phyloP scores from a whole-genome alignment of 2,797 vertebrate genomes.

The Bradypodion ventrale region DNA sequence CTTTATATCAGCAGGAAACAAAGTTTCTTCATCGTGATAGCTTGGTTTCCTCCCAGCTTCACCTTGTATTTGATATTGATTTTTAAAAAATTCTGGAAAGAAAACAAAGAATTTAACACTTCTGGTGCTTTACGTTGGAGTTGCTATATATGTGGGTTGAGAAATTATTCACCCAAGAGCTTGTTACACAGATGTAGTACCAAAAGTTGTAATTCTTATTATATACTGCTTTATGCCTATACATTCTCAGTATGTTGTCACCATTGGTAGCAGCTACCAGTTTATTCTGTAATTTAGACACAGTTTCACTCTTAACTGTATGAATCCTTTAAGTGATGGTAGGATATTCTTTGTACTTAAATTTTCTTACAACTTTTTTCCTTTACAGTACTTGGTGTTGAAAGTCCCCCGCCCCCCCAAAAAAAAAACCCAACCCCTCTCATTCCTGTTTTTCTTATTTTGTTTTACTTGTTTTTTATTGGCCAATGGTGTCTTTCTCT shows the following conservation, averaged over 20 bases:
- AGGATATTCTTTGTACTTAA: conserved; percentile 68
- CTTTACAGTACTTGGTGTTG: conserved; percentile 69
- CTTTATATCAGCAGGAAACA: conserved; percentile 84
- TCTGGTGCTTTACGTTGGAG: conserved; percentile 71
- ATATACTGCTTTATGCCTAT: conserved; percentile 68
- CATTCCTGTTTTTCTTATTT: conserved; percentile 49
- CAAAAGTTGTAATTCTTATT: conserved; percentile 65
- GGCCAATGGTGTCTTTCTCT: conserved; percentile 75
- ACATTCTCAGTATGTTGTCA: conserved; percentile 67
- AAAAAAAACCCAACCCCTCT: conserved; percentile 32
- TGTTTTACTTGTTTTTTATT: conserved; percentile 48
- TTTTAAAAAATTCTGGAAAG: conserved; percentile 88
- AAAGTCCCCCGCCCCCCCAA: conserved; percentile 61
- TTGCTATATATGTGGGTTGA: conserved; percentile 63
- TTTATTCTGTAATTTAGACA: conserved; percentile 64
- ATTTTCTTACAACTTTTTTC: conserved; percentile 65
- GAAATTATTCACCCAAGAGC: conserved; percentile 72
- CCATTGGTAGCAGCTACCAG: conserved; percentile 65
- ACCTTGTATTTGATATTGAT: conserved; percentile 88
- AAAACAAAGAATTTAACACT: conserved; percentile 72
- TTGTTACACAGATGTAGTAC: conserved; percentile 69
- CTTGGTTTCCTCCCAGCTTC: conserved; percentile 79
- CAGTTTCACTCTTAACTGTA: conserved; percentile 63
- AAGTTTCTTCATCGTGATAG: conserved; percentile 82
- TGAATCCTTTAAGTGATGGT: conserved; percentile 69